Evolutionary conservation across 2,113 vertebrate species (phyloP).

Genomic region (Archocentrus centrarchus): DNA sequence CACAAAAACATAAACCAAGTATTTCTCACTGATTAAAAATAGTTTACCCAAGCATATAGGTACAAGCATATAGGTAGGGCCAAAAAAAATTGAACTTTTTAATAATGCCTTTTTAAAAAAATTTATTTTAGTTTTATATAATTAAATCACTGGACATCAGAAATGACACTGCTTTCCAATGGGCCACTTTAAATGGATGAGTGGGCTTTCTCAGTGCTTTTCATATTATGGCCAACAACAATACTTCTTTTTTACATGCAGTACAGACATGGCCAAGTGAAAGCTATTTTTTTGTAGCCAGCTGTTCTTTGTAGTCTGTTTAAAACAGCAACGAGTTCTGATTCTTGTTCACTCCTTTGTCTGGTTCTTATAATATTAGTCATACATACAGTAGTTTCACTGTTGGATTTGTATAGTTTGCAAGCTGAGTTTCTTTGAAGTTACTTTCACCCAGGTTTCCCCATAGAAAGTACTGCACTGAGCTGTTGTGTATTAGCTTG

Average conservation of each 20-base stretch:
- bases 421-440: neutral
- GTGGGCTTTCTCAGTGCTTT: neutral
- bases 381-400: neutral
- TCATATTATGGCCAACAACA: neutral
- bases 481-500: neutral
- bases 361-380: neutral
- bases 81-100: neutral
- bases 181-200: too few relatives aligned
- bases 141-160: neutral
- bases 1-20: too few relatives aligned
- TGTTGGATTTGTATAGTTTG: neutral
- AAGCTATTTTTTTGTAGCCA: neutral
- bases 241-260: neutral
- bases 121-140: neutral
- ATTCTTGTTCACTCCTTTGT: neutral
- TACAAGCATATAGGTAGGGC: neutral
- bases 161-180: neutral
- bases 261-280: neutral
- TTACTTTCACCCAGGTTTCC: neutral
- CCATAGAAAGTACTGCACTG: neutral
- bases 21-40: too few relatives aligned
- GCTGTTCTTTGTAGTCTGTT: neutral
- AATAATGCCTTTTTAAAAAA: too few relatives aligned
- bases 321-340: neutral
- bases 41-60: neutral